Conservation (phyloP, 37 sponge, comb jelly and placozoan genomes). For the Axinella damicornis region DNA sequence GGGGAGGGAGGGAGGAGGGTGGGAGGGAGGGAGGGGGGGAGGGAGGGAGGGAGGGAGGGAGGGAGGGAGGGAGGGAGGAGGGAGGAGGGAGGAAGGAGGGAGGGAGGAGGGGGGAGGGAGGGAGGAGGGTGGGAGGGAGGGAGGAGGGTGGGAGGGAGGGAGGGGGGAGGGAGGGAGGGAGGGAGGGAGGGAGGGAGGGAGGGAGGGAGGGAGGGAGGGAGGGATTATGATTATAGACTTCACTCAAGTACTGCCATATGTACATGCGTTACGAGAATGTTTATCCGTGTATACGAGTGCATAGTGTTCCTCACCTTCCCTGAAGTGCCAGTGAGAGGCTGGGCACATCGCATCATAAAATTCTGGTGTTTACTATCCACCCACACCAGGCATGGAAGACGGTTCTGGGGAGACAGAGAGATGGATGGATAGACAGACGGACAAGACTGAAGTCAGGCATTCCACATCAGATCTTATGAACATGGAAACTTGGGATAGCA, state of each 20-base stretch:
- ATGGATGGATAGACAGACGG: background rate
- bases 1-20: background rate
- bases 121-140: background rate
- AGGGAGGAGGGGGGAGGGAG: background rate
- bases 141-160: background rate
- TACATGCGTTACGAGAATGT: too few species aligned
- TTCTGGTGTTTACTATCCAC: constrained; percentile 63
- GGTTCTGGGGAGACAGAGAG: constrained; percentile 48
- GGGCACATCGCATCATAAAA: constrained; percentile 93
- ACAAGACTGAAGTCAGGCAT: too few species aligned
- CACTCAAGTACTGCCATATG: too few species aligned
- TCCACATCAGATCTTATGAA: too few species aligned
- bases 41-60: background rate
- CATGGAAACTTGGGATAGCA: too few species aligned
- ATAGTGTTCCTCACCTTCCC: constrained; percentile 56
- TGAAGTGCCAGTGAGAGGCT: constrained; percentile 88
- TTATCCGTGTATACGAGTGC: background rate
- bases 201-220: background rate
- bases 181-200: constrained; percentile 1
- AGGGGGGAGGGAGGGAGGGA: background rate
- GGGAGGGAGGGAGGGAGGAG: background rate
- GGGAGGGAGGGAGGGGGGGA: constrained; percentile 1
- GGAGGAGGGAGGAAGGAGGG: background rate
- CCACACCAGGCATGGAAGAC: constrained; percentile 92
- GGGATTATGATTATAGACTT: too few species aligned